phyloP scores from a whole-genome alignment of 2,113 vertebrate species.

The Opisthocomus hoazin region DNA sequence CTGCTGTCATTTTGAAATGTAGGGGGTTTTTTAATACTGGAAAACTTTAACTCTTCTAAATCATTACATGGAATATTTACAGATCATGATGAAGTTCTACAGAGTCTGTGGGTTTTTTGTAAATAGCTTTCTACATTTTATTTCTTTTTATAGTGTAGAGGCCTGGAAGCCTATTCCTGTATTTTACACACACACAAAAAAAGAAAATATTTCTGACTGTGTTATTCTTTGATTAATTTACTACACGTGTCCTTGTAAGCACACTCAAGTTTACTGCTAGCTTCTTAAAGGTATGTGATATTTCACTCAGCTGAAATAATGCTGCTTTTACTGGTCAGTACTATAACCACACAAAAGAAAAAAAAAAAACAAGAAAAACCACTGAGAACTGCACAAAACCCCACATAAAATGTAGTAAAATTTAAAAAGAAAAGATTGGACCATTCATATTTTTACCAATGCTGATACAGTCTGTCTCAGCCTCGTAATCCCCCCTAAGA shows the following conservation, averaged over 20 bases:
- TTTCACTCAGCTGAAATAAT: background rate
- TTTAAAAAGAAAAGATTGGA: rapidly evolving
- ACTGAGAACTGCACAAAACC: background rate
- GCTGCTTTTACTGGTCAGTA: background rate
- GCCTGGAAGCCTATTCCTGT: background rate
- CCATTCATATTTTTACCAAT: background rate
- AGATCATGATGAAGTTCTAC: background rate
- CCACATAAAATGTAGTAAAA: background rate
- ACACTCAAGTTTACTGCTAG: background rate
- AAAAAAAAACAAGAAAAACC: background rate
- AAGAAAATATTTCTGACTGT: background rate
- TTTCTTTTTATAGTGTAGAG: background rate
- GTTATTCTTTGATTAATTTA: background rate
- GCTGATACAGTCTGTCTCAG: background rate
- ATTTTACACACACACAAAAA: background rate
- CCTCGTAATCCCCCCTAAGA: background rate
- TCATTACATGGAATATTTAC: background rate
- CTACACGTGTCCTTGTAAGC: background rate
- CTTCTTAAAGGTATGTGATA: background rate
- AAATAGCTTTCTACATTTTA: background rate
- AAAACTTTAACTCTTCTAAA: background rate
- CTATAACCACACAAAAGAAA: background rate
- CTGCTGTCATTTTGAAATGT: background rate
- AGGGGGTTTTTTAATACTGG: background rate
- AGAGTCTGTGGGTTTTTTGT: background rate